Conservation (phyloP, 2,797 vertebrate genomes). For the Erpetoichthys calabaricus region DNA sequence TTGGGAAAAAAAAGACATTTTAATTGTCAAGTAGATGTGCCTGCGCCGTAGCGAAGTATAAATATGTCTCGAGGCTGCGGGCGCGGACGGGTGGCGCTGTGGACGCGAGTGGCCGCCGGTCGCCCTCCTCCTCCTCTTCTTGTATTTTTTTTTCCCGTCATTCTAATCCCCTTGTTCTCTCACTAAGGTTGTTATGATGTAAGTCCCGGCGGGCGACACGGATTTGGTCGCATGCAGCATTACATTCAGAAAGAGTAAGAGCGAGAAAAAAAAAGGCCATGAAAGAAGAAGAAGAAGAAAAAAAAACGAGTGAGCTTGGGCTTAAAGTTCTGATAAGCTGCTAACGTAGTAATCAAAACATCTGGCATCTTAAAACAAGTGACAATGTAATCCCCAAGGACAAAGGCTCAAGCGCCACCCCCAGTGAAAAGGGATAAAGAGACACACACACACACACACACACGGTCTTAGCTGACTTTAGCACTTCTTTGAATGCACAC, state of each 20-base stretch:
- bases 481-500: too few species aligned
- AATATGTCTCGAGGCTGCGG: too few species aligned
- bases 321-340: slow-evolving; percentile 56
- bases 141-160: too few species aligned
- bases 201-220: slow-evolving; percentile 41
- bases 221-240: slow-evolving; percentile 39
- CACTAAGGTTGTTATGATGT: slow-evolving; percentile 30
- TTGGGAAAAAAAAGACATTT: slow-evolving; percentile 21
- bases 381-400: slow-evolving; percentile 63
- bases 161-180: slow-evolving; percentile 22
- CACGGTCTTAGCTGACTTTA: too few species aligned
- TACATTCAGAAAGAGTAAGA: slow-evolving; percentile 37
- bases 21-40: slow-evolving; percentile 18
- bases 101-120: too few species aligned
- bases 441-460: slow-evolving; percentile 24
- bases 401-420: slow-evolving; percentile 52
- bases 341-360: slow-evolving; percentile 55
- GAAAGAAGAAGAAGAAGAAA: slow-evolving; percentile 31
- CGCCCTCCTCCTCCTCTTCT: too few species aligned
- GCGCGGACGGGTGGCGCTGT: too few species aligned
- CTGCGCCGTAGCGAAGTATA: slow-evolving; percentile 13
- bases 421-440: slow-evolving; percentile 42
- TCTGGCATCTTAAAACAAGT: slow-evolving; percentile 66
- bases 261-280: slow-evolving; percentile 26
- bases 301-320: slow-evolving; percentile 32